Conservation (phyloP, 2,888 invertebrate species). For the Aspidiotus rigidus region DNA sequence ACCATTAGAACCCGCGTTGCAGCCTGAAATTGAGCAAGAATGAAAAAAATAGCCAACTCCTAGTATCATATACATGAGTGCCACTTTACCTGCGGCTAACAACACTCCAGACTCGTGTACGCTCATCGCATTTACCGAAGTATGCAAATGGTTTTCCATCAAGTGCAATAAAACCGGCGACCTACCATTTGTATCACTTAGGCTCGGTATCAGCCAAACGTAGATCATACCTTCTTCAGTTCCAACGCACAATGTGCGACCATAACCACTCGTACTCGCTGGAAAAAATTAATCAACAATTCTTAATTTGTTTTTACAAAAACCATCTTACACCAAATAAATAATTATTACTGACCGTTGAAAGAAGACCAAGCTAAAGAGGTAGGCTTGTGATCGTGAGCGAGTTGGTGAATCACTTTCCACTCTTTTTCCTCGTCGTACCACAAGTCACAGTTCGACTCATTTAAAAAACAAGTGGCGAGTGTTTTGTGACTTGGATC, state of each 20-base stretch:
- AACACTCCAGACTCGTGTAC: constrained; percentile 49
- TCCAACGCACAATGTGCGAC: constrained; percentile 46
- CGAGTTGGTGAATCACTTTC: constrained; percentile 44
- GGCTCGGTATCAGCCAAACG: constrained; percentile 45
- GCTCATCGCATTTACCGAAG: constrained; percentile 47
- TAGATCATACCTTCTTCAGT: constrained; percentile 49
- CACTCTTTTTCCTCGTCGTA: constrained; percentile 42
- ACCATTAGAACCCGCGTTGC: constrained; percentile 45
- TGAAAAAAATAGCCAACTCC: neutral
- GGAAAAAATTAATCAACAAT: neutral
- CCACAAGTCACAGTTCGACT: constrained; percentile 42
- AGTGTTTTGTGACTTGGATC: constrained; percentile 42
- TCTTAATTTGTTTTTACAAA: neutral
- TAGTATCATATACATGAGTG: neutral
- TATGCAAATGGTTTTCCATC: constrained; percentile 49
- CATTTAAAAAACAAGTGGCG: constrained; percentile 48
- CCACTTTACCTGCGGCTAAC: constrained; percentile 43
- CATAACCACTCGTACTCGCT: neutral
- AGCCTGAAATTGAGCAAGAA: constrained; percentile 41
- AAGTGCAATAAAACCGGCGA: constrained; percentile 43
- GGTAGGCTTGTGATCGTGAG: constrained; percentile 46
- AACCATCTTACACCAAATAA: too few relatives aligned
- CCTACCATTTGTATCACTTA: constrained; percentile 16
- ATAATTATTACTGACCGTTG: constrained; percentile 41
- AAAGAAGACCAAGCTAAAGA: constrained; percentile 50